Evolutionary conservation across 2,888 invertebrate species (phyloP), one percentile per base, ranked within the genome.

Genomic region (Drosophila niveifrons): DNA sequence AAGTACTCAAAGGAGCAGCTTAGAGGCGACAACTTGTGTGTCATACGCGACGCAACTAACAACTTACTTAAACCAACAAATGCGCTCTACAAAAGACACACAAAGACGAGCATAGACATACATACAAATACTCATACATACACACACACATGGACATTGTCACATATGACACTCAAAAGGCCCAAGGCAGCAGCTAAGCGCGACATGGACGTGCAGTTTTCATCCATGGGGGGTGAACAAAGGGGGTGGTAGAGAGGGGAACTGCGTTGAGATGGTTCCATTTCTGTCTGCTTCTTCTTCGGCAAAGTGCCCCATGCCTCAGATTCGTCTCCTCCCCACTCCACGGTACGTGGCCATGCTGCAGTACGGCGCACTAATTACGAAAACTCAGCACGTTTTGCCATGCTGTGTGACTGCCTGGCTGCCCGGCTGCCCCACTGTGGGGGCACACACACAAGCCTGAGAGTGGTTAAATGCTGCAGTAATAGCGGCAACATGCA

Each of bases 401-500:
- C 83, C 63, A 71, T 80, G 80, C 85, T 85, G 80, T 84, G 82
- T 61, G 56, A 36, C 46, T 23, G 36, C 11, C 34, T 10, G 10
- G 11, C 34, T 61, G 82, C 43, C 46, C 58, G 55, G 46, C 62
- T 62, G 63, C 48, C 64, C 50, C 80, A 65, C 43, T 31, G 62
- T 52, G 66, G 51, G 23, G 23, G 23, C 23, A 23, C 23, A 23
- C 23, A 23, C 23, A 18, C 18, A 23, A 68, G 65, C 53, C 86
- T 72, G 87, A 86, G 87, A 86, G 88, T 88, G 88, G 80, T 86
- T 83, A 83, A 83, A 83, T 88, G 88, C 88, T 69, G 83, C 83
- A 88, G 83, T 88, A 88, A 88, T 80, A 80, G 88, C 88, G 80
- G 86, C 88, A 82, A 86, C 88, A 83, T 83, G 88, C 83, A 83